Evolutionary conservation across 2,797 vertebrate genomes (phyloP), one percentile per base, ranked within the genome.

Genomic region (Avahi laniger): DNA sequence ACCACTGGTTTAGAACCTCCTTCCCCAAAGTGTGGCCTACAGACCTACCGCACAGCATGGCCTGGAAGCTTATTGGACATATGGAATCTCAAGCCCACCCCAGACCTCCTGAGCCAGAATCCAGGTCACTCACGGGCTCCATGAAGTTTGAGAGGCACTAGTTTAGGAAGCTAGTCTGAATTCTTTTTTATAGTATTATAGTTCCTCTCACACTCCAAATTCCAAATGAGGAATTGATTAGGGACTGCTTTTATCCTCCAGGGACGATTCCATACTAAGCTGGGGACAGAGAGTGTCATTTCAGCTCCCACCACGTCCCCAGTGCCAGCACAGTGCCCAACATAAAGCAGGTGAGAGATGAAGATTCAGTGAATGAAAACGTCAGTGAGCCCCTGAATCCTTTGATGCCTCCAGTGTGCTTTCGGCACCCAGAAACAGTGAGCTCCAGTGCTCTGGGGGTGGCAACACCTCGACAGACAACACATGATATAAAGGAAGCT

Each of bases 321-420:
- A 43, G 41, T 57, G 72, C 70, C 35, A 48, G 15, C 15, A 50
- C 20, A 48, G 46, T 59, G 7, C n/a, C 57, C 1, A 4, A 26
- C 20, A 41, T 35, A 59, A 59, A 75, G 26, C 41, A 65, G 17
- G 50, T 57, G 7, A 73, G 79, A 90, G 43, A 33, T 50, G 33
- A 59, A 79, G 80, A 87, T 15, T 17, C 18, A 18, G 8, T 15
- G 43, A 76, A n/a, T 30, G 12, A 69, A 46, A 81, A 78, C 20
- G 15, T 17, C 33, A 17, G 54, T 10, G 46, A 72, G 50, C 18
- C 57, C 2, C 4, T 14, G 54, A 91, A n/a, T 65, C 50, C n/a
- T 50, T 67, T 17, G 1, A 9, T n/a, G 4, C 5, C 0, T 15
- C 30, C 10, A 10, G 3, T 28, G 38, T 24, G 11, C 43, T 52